Conservation (phyloP, 2,888 invertebrate species). For the Troides aeacus region DNA sequence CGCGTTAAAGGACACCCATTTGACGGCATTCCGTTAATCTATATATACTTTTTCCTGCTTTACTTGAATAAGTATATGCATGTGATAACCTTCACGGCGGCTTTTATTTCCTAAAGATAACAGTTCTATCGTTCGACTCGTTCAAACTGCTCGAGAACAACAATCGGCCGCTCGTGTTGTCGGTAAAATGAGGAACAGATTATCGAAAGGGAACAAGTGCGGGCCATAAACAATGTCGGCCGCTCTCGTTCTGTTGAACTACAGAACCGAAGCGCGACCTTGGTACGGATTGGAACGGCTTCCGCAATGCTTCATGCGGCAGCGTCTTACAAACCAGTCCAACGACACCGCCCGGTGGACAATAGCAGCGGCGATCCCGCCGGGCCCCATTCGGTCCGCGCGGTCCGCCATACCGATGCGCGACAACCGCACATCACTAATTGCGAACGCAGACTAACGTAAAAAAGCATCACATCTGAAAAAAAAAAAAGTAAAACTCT, state of each 20-base stretch:
- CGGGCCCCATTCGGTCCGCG: constrained; percentile 56
- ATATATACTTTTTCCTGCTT: neutral
- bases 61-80: neutral
- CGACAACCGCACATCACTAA: constrained; percentile 76
- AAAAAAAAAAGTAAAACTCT: constrained; percentile 56
- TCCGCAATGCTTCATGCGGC: constrained; percentile 54
- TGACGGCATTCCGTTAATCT: neutral
- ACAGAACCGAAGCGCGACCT: constrained; percentile 50
- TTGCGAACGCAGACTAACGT: constrained; percentile 78
- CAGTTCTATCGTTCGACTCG: neutral
- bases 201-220: constrained; percentile 47
- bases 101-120: neutral
- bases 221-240: constrained; percentile 35
- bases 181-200: constrained; percentile 54
- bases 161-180: constrained; percentile 36
- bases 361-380: constrained; percentile 38
- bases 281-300: constrained; percentile 54
- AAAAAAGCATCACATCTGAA: constrained; percentile 78
- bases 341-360: constrained; percentile 32
- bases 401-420: constrained; percentile 62
- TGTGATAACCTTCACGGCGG: neutral
- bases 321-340: constrained; percentile 45
- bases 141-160: neutral
- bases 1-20: neutral
- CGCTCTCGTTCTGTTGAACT: constrained; percentile 43